Conservation (phyloP, 2,797 vertebrate species). For the Acanthurus leucopareius region DNA sequence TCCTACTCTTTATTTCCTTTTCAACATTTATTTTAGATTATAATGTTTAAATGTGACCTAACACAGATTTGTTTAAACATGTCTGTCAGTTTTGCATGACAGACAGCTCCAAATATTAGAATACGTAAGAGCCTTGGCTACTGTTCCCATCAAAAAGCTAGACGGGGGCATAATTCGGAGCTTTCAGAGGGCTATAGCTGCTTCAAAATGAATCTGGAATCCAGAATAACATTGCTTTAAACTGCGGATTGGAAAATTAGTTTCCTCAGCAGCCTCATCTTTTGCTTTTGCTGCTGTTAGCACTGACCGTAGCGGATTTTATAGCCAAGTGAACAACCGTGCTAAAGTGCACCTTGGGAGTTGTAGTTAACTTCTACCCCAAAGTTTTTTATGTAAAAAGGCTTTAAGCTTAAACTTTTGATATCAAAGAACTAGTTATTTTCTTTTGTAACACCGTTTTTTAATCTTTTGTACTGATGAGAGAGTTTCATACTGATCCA, state of each 20-base stretch:
- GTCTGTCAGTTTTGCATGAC: background rate
- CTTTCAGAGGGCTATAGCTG: background rate
- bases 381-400: background rate
- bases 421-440: background rate
- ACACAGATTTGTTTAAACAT: too few relatives aligned
- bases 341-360: background rate
- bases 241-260: background rate
- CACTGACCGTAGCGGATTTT: background rate
- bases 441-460: background rate
- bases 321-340: background rate
- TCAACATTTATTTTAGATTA: too few relatives aligned
- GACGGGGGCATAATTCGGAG: background rate
- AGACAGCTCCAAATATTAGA: background rate
- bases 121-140: too few relatives aligned
- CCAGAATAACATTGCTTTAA: background rate
- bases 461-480: background rate
- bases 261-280: too few relatives aligned
- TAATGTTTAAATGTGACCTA: too few relatives aligned
- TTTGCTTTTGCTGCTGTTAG: rapidly evolving
- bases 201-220: background rate
- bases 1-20: too few relatives aligned
- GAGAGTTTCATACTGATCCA: background rate
- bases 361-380: background rate
- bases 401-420: too few relatives aligned
- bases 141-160: background rate